Base-by-base conservation (phyloP, 2,113 vertebrate genomes). In the Lepus americanus region DNA sequence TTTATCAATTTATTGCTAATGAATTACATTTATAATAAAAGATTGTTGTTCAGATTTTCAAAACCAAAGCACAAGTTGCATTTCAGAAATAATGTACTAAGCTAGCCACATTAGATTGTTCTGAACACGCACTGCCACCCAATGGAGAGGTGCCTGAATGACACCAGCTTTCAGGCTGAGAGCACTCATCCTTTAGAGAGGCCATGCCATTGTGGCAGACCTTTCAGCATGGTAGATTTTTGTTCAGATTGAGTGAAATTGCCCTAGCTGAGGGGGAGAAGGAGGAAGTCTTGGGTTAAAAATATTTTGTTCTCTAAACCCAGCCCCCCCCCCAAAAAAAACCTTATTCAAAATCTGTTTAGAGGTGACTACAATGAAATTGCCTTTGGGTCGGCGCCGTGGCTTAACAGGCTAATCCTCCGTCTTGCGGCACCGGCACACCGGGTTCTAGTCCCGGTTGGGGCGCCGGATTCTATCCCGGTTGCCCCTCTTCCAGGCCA, bases 91-190 rank as follows among this genome's bases (percentile, higher is more conserved):
- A 64, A 5, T 33, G 31, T 13, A 11, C 25, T 70, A 19, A 55
- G 23, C 29, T n/a, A 51, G n/a, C n/a, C 17, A 1, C 6, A 10
- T 51, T 70, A 1, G 51, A 23, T 83, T 98, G 97, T 76, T 97
- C 97, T 97, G 98, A 97, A 95, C 84, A 0, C 81, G 80, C 90
- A 98, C 98, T 98, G 98, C 98, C 98, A 98, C 98, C 98, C 97
- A 87, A 97, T 97, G 98, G 98, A 82, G 6, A 36, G 31, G n/a
- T 27, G 92, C 53, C 61, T 89, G 92, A 97, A 98, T 95, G 94
- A 94, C 98, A 98, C 2, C 1, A 25, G 3, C 27, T 74, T 76
- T 95, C 1, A 44, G 49, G 49, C 61, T 10, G 51, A 87, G 63
- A 19, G 22, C 27, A 4, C 9, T 55, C 25, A 0, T 67, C 17